Evolutionary conservation across 2,113 vertebrate species (phyloP).

Genomic region (Loxodonta africana): DNA sequence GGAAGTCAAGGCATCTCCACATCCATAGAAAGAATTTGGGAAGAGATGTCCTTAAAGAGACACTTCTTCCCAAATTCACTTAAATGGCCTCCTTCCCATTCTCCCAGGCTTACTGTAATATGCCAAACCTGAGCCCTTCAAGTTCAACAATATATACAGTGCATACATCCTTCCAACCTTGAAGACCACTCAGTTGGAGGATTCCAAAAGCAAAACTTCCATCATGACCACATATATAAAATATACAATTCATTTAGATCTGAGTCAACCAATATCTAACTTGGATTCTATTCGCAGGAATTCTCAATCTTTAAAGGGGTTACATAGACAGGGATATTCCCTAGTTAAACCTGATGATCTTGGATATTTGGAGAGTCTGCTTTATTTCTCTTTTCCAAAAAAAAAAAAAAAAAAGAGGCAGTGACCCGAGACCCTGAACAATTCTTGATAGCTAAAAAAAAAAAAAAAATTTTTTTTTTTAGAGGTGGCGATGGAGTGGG

Average conservation of each 20-base stretch:
- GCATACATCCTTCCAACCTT: conserved; percentile 33
- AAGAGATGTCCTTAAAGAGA: background rate
- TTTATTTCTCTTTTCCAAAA: conserved; percentile 4
- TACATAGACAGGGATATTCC: background rate
- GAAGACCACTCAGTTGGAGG: background rate
- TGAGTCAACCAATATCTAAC: background rate
- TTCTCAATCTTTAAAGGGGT: background rate
- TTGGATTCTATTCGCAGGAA: conserved; percentile 23
- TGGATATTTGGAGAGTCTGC: background rate
- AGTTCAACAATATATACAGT: background rate
- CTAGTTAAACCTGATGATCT: background rate
- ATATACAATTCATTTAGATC: background rate
- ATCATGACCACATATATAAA: background rate
- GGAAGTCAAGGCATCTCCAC: background rate
- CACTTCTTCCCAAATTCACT: background rate
- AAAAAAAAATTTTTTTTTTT: no score
- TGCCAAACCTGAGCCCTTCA: background rate
- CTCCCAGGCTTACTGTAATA: background rate
- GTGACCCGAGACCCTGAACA: background rate
- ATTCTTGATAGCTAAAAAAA: background rate
- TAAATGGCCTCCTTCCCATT: background rate
- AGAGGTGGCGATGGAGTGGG: background rate
- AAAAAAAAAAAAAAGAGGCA: background rate
- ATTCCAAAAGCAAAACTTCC: background rate
- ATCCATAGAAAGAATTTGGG: background rate